These are phyloP conservation scores for Pomacea maculata DNA, from an alignment of 1,140 invertebrate genomes.

Conservation along the genomic window DNA sequence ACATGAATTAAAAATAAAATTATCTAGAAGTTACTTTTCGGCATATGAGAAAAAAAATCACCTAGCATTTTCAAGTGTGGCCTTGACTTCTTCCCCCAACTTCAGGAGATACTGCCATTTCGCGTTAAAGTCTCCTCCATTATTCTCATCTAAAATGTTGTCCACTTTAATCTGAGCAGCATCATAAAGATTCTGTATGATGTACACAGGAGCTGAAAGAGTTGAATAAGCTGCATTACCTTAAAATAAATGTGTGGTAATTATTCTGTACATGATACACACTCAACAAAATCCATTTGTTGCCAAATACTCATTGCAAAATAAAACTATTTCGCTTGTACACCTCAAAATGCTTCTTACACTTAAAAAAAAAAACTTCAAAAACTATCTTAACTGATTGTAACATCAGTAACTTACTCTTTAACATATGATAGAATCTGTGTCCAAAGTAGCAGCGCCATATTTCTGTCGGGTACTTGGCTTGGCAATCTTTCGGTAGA, in stretches of 20 bases:
- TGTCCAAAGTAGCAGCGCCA: conserved; percentile 95
- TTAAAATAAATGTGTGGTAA: not conserved
- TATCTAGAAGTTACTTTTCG: too few species aligned
- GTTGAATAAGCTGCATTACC: not conserved
- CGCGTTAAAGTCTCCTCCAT: conserved; percentile 71
- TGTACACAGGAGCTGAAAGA: conserved; percentile 84
- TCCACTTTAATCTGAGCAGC: conserved; percentile 92
- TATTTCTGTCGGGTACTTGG: conserved; percentile 76
- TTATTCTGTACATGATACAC: too few species aligned
- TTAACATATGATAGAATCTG: conserved; percentile 84
- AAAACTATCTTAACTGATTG: not conserved
- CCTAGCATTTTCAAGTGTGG: conserved; percentile 76
- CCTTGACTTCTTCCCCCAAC: conserved; percentile 81
- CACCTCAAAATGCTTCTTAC: not conserved
- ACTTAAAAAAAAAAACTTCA: not conserved
- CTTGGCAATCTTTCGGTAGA: conserved; percentile 79
- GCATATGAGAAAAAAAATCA: too few species aligned
- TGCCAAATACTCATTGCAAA: too few species aligned
- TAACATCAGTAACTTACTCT: conserved; percentile 71
- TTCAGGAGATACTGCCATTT: conserved; percentile 93
- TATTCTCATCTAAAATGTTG: conserved; percentile 79
- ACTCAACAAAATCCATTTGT: too few species aligned
- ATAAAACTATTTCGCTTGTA: too few species aligned
- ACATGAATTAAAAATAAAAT: too few species aligned
- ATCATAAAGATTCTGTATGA: conserved; percentile 95